phyloP scores from a whole-genome alignment of 2,113 vertebrate genomes.

The Seriola dumerili region DNA sequence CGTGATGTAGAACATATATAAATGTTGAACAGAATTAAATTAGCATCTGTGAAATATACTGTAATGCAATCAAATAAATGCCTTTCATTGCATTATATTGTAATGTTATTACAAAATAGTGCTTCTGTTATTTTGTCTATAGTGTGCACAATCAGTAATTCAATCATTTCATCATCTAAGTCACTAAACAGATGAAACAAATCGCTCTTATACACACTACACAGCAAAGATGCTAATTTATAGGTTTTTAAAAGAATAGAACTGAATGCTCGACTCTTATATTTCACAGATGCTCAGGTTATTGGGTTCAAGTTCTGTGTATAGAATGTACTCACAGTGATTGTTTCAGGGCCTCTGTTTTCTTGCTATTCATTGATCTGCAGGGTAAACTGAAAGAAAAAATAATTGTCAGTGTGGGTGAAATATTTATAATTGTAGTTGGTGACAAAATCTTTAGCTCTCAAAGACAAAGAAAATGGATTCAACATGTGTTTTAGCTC shows the following conservation, averaged over 20 bases:
- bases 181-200: neutral
- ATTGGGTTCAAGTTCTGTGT: neutral
- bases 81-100: neutral
- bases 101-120: neutral
- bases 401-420: neutral
- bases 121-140: neutral
- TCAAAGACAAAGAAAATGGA: slow-evolving; percentile 4
- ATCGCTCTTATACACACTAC: neutral
- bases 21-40: neutral
- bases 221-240: neutral
- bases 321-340: slow-evolving; percentile 27
- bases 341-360: slow-evolving; percentile 3
- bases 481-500: slow-evolving; percentile 42
- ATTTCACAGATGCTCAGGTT: slow-evolving; percentile 11
- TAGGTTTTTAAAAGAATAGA: neutral
- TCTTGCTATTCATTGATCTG: slow-evolving; percentile 7
- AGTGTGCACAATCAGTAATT: neutral
- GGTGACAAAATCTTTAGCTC: neutral
- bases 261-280: neutral
- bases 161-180: neutral
- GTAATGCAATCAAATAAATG: neutral
- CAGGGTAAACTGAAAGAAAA: slow-evolving; percentile 21
- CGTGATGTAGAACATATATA: neutral
- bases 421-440: neutral
- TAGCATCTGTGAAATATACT: neutral